A percentile compares a stretch with the other conserved stretches of the same genome.
phyloP scores from a whole-genome alignment of 92 coral and sea anemone genomes.

The Virgularia gustaviana region DNA sequence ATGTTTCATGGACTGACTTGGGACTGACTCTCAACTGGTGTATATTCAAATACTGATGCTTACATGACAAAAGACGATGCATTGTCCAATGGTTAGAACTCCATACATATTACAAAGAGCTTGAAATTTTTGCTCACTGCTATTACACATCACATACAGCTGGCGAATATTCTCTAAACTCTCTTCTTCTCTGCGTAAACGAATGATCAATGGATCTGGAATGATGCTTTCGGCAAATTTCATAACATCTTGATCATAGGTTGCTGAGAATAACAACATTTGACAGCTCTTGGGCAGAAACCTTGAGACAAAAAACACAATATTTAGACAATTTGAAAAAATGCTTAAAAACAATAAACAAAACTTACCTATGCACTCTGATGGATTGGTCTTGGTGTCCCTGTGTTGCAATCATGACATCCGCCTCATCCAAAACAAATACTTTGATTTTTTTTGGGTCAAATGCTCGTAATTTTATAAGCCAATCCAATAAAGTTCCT shows the following conservation, averaged over 20 bases:
- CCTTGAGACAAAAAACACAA: slow-evolving; percentile 31
- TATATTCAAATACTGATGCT: no score
- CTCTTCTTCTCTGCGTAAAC: slow-evolving; percentile 89
- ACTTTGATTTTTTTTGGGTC: slow-evolving; percentile 73
- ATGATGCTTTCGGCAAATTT: slow-evolving; percentile 78
- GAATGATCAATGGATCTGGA: slow-evolving; percentile 74
- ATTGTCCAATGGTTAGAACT: slow-evolving; percentile 88
- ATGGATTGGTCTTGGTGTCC: slow-evolving; percentile 95
- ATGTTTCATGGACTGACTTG: no score
- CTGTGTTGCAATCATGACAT: slow-evolving; percentile 87
- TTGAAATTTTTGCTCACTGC: slow-evolving; percentile 70
- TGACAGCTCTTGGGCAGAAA: slow-evolving; percentile 69
- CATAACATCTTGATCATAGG: slow-evolving; percentile 90
- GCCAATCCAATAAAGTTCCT: slow-evolving; percentile 91
- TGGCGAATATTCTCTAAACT: slow-evolving; percentile 91
- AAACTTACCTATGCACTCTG: slow-evolving; percentile 82
- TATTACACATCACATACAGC: slow-evolving; percentile 72
- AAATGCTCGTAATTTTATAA: slow-evolving; percentile 54
- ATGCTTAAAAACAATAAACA: neutral
- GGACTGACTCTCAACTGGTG: no score
- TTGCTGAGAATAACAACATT: slow-evolving; percentile 85
- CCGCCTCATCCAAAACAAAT: slow-evolving; percentile 95
- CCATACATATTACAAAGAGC: slow-evolving; percentile 94
- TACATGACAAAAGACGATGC: slow-evolving; percentile 96
- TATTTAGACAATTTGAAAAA: no score